Evolutionary conservation across 2,888 invertebrate species (phyloP).

Genomic region (Himalopsyche tibetana): DNA sequence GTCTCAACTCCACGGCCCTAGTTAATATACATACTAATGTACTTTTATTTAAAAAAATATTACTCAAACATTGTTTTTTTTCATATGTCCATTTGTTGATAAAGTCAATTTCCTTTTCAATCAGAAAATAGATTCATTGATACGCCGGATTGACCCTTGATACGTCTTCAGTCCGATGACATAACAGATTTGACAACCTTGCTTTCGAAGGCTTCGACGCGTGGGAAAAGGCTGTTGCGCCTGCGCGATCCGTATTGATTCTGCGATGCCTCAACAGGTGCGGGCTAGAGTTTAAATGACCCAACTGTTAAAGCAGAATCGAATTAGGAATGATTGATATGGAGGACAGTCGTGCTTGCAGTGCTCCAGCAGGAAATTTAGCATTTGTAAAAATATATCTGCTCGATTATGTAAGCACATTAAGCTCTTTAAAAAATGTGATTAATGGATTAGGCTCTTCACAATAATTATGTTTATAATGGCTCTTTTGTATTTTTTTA

Average conservation of each 20-base stretch:
- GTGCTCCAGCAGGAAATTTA: background rate
- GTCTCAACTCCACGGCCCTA: too few relatives aligned
- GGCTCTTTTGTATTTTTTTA: too few relatives aligned
- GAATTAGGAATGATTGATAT: conserved; percentile 47
- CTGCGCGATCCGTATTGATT: conserved; percentile 45
- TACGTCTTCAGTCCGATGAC: conserved; percentile 21
- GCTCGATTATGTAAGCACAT: too few relatives aligned
- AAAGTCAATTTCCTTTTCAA: background rate
- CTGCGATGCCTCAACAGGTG: conserved; percentile 55
- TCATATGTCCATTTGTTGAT: too few relatives aligned
- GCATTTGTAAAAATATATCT: too few relatives aligned
- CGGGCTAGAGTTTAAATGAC: conserved; percentile 39
- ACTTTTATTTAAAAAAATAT: too few relatives aligned
- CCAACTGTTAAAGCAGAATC: background rate
- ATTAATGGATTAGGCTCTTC: too few relatives aligned
- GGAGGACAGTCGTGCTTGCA: background rate
- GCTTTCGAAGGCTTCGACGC: background rate
- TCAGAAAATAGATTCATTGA: background rate
- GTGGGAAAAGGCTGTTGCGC: conserved; percentile 6
- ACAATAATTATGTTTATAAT: too few relatives aligned
- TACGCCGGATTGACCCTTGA: background rate
- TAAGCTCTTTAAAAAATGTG: too few relatives aligned
- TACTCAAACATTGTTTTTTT: too few relatives aligned
- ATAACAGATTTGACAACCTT: conserved; percentile 5
- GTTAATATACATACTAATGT: too few relatives aligned